Evolutionary conservation across 2,113 vertebrate genomes (phyloP).

Genomic region (Protobothrops flavoviridis): DNA sequence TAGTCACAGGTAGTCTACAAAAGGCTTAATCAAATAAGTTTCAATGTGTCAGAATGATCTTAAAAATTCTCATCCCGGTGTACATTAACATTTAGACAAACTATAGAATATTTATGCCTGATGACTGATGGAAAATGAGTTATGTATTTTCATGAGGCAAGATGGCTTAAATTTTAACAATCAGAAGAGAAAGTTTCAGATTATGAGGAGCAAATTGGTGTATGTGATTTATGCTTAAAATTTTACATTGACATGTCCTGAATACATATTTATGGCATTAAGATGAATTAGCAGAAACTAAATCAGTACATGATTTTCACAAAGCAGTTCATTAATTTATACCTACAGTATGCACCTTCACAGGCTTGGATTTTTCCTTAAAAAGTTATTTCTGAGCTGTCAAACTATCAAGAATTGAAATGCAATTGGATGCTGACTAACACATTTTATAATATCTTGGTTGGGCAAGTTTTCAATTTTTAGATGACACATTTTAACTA

Average conservation of each 20-base stretch:
- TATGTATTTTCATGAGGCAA: conserved; percentile 4
- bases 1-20: conserved; percentile 21
- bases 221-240: not conserved
- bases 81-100: conserved; percentile 25
- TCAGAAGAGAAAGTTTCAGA: conserved; percentile 20
- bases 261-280: conserved; percentile 22
- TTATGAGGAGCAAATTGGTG: not conserved
- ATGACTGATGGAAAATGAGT: conserved; percentile 22
- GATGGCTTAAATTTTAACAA: conserved; percentile 28
- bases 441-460: conserved; percentile 1
- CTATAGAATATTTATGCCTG: conserved; percentile 27
- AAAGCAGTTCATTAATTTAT: conserved; percentile 24
- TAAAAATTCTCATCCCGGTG: not conserved
- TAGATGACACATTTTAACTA: conserved; percentile 10
- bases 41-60: not conserved
- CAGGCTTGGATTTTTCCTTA: conserved; percentile 14
- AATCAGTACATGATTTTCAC: not conserved
- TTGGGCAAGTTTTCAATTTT: conserved; percentile 1
- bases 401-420: not conserved
- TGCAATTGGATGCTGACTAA: conserved; percentile 9
- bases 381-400: conserved; percentile 7
- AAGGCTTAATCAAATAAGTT: not conserved
- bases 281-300: not conserved
- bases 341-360: not conserved
- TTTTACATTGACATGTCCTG: conserved; percentile 11